Evolutionary conservation across 2,113 vertebrate species (phyloP).

Genomic region (Maylandia zebra): DNA sequence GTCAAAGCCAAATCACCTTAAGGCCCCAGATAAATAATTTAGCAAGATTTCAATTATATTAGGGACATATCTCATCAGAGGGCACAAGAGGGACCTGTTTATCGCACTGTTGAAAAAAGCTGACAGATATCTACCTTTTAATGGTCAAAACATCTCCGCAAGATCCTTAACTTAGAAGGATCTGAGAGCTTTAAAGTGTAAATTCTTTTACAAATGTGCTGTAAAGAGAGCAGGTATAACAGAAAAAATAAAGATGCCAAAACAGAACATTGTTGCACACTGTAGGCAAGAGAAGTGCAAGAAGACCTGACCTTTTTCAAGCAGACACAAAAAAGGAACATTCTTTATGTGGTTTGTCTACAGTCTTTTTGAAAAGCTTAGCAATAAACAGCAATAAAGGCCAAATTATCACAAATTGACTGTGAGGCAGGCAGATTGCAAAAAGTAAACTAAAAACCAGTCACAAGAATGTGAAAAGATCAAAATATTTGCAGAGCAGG

Average conservation of each 20-base stretch:
- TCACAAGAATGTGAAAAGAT: not conserved
- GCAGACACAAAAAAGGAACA: not conserved
- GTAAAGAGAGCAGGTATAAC: not conserved
- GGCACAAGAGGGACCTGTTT: not conserved
- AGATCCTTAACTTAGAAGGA: not conserved
- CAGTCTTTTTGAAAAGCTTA: not conserved
- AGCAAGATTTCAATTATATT: not conserved
- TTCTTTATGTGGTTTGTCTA: not conserved
- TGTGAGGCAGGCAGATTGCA: not conserved
- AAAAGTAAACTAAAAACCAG: not conserved
- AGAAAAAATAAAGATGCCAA: accelerated
- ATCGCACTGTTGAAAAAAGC: not conserved
- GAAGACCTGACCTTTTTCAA: not conserved
- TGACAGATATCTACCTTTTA: not conserved
- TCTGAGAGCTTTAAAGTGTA: not conserved
- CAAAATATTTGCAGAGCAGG: not conserved
- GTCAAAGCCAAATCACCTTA: not conserved
- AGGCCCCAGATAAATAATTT: not conserved
- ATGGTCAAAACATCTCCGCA: accelerated
- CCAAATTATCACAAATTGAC: not conserved
- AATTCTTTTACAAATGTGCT: not conserved
- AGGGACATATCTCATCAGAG: not conserved
- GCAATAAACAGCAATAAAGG: not conserved
- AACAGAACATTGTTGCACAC: not conserved
- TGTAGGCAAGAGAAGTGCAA: not conserved